Conservation (phyloP, 2,113 vertebrate species). For the Procavia capensis region DNA sequence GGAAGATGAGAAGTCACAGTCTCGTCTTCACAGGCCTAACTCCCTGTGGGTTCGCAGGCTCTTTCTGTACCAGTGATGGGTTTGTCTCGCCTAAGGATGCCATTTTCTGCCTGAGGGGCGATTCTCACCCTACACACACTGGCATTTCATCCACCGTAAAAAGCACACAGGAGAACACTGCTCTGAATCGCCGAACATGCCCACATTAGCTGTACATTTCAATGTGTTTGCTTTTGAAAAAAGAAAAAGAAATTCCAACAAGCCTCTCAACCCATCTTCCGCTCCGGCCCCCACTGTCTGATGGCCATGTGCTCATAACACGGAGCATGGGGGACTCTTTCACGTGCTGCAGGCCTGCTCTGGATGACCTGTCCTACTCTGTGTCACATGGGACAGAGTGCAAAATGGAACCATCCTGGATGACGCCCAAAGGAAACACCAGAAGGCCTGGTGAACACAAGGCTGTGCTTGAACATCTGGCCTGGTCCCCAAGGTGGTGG, state of each 20-base stretch:
- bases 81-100: background rate
- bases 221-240: background rate
- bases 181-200: rapidly evolving
- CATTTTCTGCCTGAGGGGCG: background rate
- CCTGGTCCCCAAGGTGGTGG: background rate
- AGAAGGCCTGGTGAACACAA: background rate
- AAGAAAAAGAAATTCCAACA: background rate
- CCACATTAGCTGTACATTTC: no score
- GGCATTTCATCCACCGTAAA: background rate
- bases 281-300: background rate
- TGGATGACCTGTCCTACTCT: no score
- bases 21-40: background rate
- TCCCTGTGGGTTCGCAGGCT: background rate
- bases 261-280: background rate
- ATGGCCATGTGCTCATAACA: no score
- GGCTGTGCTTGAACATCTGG: background rate
- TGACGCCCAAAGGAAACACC: background rate
- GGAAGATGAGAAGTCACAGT: rapidly evolving
- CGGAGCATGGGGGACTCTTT: background rate
- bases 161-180: background rate
- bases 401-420: background rate
- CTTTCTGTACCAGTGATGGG: background rate
- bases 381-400: background rate
- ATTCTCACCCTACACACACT: background rate
- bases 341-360: background rate